Conservation (phyloP, 2,888 invertebrate genomes). For the Anthrax anthrax region DNA sequence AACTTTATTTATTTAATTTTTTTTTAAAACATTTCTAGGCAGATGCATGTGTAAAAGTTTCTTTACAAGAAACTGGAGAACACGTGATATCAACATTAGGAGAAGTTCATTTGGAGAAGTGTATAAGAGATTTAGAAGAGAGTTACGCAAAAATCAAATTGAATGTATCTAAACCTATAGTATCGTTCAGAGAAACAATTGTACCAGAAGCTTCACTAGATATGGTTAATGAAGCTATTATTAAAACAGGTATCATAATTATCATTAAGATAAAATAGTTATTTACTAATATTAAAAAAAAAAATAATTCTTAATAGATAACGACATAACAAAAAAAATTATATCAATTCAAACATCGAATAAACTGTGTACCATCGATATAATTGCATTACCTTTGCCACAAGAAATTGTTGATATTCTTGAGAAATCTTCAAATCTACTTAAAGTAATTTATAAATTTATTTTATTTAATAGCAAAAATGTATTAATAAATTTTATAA, state of each 20-base stretch:
- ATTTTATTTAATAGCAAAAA: too few species aligned
- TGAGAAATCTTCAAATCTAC: conserved; percentile 52
- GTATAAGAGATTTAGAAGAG: conserved; percentile 75
- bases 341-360: conserved; percentile 53
- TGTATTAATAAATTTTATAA: not conserved
- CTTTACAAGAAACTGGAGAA: conserved; percentile 88
- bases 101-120: conserved; percentile 92
- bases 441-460: conserved; percentile 44
- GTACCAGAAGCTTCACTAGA: conserved; percentile 64
- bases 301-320: conserved; percentile 16
- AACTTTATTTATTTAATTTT: too few species aligned
- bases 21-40: conserved; percentile 17
- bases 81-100: conserved; percentile 90
- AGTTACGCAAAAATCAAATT: conserved; percentile 75
- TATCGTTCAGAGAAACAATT: conserved; percentile 90
- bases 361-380: conserved; percentile 52
- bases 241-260: conserved; percentile 35
- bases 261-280: conserved; percentile 16
- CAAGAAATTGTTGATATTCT: conserved; percentile 51
- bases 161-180: conserved; percentile 89
- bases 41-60: conserved; percentile 83
- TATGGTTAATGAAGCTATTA: conserved; percentile 75
- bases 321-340: conserved; percentile 38
- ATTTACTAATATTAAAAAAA: too few species aligned
- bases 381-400: conserved; percentile 68